These are phyloP conservation scores for Pangasius larnaudii DNA, from an alignment of 2,797 vertebrate species.

Conservation along the genomic window DNA sequence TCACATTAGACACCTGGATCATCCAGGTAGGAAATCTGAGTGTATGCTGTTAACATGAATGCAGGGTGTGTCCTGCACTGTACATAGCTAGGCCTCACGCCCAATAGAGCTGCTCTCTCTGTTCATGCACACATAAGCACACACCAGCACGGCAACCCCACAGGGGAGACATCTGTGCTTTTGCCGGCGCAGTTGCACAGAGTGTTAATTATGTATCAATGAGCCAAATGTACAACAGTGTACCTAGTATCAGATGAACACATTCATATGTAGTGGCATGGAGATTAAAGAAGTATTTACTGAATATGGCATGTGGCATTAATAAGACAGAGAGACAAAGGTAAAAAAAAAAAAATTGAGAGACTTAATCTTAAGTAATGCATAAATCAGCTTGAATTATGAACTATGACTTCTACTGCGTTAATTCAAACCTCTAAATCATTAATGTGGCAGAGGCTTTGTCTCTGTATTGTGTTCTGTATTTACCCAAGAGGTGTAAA, in stretches of 20 bases:
- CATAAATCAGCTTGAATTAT: constrained; percentile 23
- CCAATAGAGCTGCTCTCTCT: constrained; percentile 8
- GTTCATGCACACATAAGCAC: constrained; percentile 34
- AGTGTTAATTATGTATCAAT: constrained; percentile 79
- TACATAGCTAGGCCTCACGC: constrained; percentile 14
- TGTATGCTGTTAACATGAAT: constrained; percentile 12
- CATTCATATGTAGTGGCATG: constrained; percentile 69
- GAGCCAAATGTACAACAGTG: constrained; percentile 73
- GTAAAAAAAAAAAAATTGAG: background rate
- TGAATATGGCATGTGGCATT: constrained; percentile 49
- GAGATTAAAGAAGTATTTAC: constrained; percentile 62
- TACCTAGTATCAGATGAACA: constrained; percentile 68
- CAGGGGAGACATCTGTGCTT: constrained; percentile 77
- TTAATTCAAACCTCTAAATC: constrained; percentile 11
- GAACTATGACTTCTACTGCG: constrained; percentile 9
- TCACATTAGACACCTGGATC: constrained; percentile 9
- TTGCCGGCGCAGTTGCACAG: constrained; percentile 68
- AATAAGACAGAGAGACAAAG: background rate
- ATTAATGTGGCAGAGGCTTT: background rate
- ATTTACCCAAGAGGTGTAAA: background rate
- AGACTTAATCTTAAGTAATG: constrained; percentile 15
- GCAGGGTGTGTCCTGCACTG: background rate
- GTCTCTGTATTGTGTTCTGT: background rate
- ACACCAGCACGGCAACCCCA: constrained; percentile 63
- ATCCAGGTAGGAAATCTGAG: constrained; percentile 25